Conservation (phyloP, 2,888 invertebrate genomes). For the Drosophila robusta region DNA sequence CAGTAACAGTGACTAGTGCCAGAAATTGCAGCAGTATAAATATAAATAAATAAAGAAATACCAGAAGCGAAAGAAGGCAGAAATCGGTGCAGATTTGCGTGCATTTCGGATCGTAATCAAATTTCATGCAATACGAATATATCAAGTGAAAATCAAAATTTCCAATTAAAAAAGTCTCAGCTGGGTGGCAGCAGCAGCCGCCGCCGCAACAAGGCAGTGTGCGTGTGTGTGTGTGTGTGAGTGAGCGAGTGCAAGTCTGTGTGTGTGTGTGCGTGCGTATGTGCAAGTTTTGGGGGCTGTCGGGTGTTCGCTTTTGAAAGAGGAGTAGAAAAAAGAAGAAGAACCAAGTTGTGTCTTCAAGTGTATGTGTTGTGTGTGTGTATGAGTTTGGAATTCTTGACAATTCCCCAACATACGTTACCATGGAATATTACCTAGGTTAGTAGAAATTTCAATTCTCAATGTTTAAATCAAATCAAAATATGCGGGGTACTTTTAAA, state of each 20-base stretch:
- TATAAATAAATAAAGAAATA: conserved; percentile 51
- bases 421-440: conserved; percentile 83
- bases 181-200: conserved; percentile 66
- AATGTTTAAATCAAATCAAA: conserved; percentile 48
- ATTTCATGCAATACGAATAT: conserved; percentile 52
- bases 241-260: conserved; percentile 46
- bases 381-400: conserved; percentile 65
- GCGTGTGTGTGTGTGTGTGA: conserved; percentile 29
- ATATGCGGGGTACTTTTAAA: conserved; percentile 52
- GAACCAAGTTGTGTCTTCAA: conserved; percentile 70
- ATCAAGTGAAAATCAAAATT: conserved; percentile 77
- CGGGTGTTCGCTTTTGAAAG: conserved; percentile 57
- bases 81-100: conserved; percentile 17
- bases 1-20: conserved; percentile 36
- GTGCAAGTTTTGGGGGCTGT: conserved; percentile 58
- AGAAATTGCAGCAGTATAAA: conserved; percentile 50
- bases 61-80: conserved; percentile 19
- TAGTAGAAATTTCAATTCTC: conserved; percentile 69
- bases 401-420: conserved; percentile 78
- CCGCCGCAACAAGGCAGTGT: conserved; percentile 55
- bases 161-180: conserved; percentile 70
- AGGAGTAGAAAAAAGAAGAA: conserved; percentile 47
- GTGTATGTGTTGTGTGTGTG: conserved; percentile 26
- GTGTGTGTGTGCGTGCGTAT: conserved; percentile 43
- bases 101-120: conserved; percentile 50